Evolutionary conservation across 1,140 invertebrate species (phyloP).

Genomic region (Tachypleus tridentatus): DNA sequence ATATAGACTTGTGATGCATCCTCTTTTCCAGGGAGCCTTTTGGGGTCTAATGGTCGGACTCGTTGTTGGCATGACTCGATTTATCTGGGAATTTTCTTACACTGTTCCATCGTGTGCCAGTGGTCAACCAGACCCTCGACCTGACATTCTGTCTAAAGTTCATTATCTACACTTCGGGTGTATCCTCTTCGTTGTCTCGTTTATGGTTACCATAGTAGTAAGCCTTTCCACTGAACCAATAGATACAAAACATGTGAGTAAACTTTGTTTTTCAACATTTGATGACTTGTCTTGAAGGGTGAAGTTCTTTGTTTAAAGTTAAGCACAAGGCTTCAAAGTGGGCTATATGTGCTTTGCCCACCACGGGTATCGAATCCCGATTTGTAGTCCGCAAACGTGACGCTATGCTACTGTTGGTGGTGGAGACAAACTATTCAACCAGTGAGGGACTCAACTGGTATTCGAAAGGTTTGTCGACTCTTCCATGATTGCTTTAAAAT

Average conservation of each 20-base stretch:
- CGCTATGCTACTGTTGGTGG: too few species aligned
- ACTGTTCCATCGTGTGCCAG: conserved; percentile 27
- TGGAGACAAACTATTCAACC: too few species aligned
- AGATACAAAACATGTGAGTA: conserved; percentile 30
- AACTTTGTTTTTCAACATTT: conserved; percentile 7
- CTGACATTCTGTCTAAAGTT: conserved; percentile 21
- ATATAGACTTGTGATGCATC: too few species aligned
- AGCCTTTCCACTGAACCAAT: conserved; percentile 36
- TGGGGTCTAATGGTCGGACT: conserved; percentile 33
- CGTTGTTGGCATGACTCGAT: conserved; percentile 28
- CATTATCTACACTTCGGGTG: conserved; percentile 28
- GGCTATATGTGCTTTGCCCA: too few species aligned
- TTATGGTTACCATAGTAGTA: conserved; percentile 33
- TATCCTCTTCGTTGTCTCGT: conserved; percentile 34
- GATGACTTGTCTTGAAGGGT: too few species aligned
- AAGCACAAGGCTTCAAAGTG: too few species aligned
- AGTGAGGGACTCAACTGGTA: too few species aligned
- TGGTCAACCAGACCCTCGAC: conserved; percentile 16
- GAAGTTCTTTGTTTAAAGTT: too few species aligned
- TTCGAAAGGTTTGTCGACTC: too few species aligned
- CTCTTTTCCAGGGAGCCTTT: conserved; percentile 37
- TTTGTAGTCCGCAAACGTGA: too few species aligned
- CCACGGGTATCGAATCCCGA: too few species aligned
- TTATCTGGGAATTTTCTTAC: conserved; percentile 27
- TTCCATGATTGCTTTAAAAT: too few species aligned